A percentile compares a stretch with the other conserved stretches of the same genome.
Evolutionary conservation across 2,888 invertebrate genomes (phyloP).

Genomic region (Galeopsomyia nigrocyanea): DNA sequence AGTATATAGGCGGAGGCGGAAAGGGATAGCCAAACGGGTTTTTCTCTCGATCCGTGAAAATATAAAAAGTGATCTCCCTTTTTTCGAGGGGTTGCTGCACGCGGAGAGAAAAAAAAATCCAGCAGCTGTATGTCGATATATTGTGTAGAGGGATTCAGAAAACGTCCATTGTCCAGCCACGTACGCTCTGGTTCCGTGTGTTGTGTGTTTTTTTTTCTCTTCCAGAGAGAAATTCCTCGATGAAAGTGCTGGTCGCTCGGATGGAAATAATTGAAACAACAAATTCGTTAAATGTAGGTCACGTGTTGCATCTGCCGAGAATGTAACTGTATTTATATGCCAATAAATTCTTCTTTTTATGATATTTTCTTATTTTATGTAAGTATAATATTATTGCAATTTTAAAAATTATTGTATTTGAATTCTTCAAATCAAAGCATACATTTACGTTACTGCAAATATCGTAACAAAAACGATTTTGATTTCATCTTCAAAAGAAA

Average conservation of each 20-base stretch:
- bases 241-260: constrained; percentile 19
- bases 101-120: constrained; percentile 28
- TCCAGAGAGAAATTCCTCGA: constrained; percentile 4
- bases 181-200: constrained; percentile 11
- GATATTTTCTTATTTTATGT: too few relatives aligned
- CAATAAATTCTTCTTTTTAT: too few relatives aligned
- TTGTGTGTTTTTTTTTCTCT: constrained; percentile 4
- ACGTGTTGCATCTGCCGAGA: neutral
- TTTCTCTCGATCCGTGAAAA: constrained; percentile 55
- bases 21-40: constrained; percentile 62
- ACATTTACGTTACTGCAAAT: too few relatives aligned
- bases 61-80: constrained; percentile 54
- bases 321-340: neutral
- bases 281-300: constrained; percentile 16
- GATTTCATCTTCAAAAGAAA: too few relatives aligned
- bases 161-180: constrained; percentile 35
- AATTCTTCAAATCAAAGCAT: neutral
- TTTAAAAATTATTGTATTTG: constrained; percentile 8
- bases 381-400: too few relatives aligned
- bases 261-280: constrained; percentile 25
- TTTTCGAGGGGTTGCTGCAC: neutral
- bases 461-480: too few relatives aligned
- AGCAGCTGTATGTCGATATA: constrained; percentile 50
- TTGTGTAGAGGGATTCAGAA: constrained; percentile 33
- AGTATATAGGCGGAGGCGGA: constrained; percentile 57